Conservation (phyloP, 2,888 invertebrate genomes). For the Sepioteuthis lessoniana region DNA sequence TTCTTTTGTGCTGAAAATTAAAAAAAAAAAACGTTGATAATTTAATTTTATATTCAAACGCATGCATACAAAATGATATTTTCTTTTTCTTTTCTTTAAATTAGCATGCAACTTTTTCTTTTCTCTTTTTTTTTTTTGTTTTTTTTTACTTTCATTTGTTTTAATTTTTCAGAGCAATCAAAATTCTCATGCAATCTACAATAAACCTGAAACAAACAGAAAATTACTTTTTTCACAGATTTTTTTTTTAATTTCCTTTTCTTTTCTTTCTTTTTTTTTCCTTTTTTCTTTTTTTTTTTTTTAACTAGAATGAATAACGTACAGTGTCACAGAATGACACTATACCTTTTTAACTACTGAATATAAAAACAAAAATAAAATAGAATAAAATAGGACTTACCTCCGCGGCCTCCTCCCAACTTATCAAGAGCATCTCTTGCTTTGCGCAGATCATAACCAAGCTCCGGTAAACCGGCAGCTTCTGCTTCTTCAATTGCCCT, state of each 20-base stretch:
- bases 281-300: not conserved
- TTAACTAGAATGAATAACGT: not conserved
- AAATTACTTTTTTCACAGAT: not conserved
- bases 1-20: not conserved
- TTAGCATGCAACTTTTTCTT: not conserved
- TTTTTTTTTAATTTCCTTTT: not conserved
- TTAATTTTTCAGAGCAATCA: not conserved
- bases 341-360: not conserved
- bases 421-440: not conserved
- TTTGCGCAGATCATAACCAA: constrained; percentile 4
- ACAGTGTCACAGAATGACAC: not conserved
- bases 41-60: no score
- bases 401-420: not conserved
- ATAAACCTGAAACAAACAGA: not conserved
- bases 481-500: not conserved
- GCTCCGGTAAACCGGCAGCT: not conserved
- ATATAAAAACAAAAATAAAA: not conserved
- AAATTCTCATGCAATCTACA: not conserved
- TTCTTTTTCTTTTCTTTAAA: not conserved
- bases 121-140: no score
- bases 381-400: not conserved
- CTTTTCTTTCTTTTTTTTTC: not conserved
- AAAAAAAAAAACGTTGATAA: not conserved
- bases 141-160: no score
- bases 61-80: not conserved